Evolutionary conservation across 2,113 vertebrate species (phyloP), one percentile per base, ranked within the genome.

Genomic region (Microcebus griseorufus): DNA sequence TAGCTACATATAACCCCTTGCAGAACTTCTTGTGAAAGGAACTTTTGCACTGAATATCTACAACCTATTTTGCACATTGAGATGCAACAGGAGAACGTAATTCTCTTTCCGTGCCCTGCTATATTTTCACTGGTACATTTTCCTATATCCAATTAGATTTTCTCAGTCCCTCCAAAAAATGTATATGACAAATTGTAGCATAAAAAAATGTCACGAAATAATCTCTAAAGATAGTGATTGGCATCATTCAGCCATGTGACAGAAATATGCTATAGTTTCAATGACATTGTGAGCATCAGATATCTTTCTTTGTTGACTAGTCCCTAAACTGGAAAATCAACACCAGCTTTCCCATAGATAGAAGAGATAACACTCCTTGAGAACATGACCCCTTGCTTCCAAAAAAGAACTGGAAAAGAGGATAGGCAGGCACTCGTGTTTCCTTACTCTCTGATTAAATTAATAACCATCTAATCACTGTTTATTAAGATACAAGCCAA

Each of bases 311-410:
- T 94, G 94, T 82, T 92, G 90, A 96, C 83, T 53, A 72, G 79
- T 93, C 92, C 84, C 88, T 92, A 88, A 91, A 88, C 96, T 96
- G 90, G 95, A 88, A 98, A 98, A 96, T 97, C 97, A 97, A 94
- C 93, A 97, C 95, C 96, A 80, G 95, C 92, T 97, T 98, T 97
- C 96, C 88, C 96, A 94, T 11, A 92, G 97, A 98, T 90, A 82
- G 92, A 70, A 95, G 70, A 93, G 93, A 97, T 93, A 96, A 51
- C 27, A 6, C 80, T 87, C 76, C 90, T 95, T 92, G 93, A 96
- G 96, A 98, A 96, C 95, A 96, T 55, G 81, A 93, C 87, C 92
- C 90, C 94, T 90, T 76, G 87, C 62, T 81, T 97, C 93, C 94
- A 96, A 88, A 95, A 95, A 78, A 64, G 84, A 97, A 48, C 75